Evolutionary conservation across 2,113 vertebrate species (phyloP).

Genomic region (Microtus pennsylvanicus): DNA sequence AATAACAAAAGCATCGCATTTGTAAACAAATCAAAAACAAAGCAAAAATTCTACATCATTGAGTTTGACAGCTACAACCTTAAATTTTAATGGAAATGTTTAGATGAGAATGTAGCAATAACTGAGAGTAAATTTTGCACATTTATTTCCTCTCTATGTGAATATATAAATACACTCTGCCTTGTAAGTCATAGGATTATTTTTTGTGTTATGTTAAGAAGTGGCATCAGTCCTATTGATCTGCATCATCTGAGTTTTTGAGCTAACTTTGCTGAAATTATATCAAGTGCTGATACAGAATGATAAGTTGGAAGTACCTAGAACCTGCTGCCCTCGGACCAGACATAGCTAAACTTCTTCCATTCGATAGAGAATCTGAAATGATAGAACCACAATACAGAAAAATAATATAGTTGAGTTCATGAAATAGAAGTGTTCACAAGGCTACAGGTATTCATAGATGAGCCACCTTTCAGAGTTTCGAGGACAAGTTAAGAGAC

Average conservation of each 20-base stretch:
- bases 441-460: neutral
- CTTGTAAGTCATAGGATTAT: neutral
- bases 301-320: neutral
- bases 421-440: neutral
- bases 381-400: neutral
- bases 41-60: neutral
- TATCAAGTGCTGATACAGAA: neutral
- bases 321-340: neutral
- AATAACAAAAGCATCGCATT: neutral
- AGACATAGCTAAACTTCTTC: neutral
- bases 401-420: neutral
- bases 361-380: neutral
- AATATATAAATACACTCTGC: neutral
- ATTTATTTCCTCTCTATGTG: neutral
- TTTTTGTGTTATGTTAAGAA: conserved; percentile 26
- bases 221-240: neutral
- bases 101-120: conserved; percentile 47
- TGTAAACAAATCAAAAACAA: conserved; percentile 41
- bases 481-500: neutral
- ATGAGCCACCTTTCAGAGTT: neutral
- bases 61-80: conserved; percentile 48
- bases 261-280: neutral
- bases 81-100: conserved; percentile 51
- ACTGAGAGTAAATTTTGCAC: conserved; percentile 36
- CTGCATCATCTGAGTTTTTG: neutral